Evolutionary conservation across 2,797 vertebrate species (phyloP), one percentile per base, ranked within the genome.

Genomic region (Etheostoma perlongum): DNA sequence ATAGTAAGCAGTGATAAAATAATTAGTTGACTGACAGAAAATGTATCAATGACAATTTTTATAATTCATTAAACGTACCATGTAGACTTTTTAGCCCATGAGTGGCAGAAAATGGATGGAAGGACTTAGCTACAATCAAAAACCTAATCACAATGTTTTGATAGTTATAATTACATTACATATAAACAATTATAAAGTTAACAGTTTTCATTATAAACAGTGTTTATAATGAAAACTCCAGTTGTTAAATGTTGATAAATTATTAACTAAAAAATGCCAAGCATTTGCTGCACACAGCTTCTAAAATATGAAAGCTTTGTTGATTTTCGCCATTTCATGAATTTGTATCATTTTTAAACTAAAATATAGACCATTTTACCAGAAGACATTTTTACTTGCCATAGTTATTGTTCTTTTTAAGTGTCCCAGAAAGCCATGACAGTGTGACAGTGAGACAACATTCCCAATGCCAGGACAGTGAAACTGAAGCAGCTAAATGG

Each of bases 121-220:
- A 54, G 60, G 57, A 77, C 74, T 69, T 79, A 63, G 40, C 55
- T 75, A 51, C 16, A 63, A 52, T 72, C 19, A 48, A 74, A 75
- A 82, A 71, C 48, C 51, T 68, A 33, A 65, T 71, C 48, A 79
- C 51, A 69, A 69, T 78, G 36, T 79, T 86, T 80, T 77, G 65
- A 79, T 52, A 47, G 23, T 42, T 65, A n/a, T 60, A 65, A 71
- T 67, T 77, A 64, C 33, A 52, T 30, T 30, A 30, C 30, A 30
- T 5, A 30, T 27, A 4, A 27, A 27, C 27, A 27, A 27, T 27
- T 27, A 27, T 27, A 27, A 27, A 4, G 27, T 30, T 30, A 30
- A 30, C 5, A 30, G 30, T 30, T 30, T 30, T 4, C 27, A 5
- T 27, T 27, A 27, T 27, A 27, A 27, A 27, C 27, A 27, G 30